Evolutionary conservation across 2,113 vertebrate genomes (phyloP), one percentile per base, ranked within the genome.

Genomic region (Oenanthe melanoleuca): DNA sequence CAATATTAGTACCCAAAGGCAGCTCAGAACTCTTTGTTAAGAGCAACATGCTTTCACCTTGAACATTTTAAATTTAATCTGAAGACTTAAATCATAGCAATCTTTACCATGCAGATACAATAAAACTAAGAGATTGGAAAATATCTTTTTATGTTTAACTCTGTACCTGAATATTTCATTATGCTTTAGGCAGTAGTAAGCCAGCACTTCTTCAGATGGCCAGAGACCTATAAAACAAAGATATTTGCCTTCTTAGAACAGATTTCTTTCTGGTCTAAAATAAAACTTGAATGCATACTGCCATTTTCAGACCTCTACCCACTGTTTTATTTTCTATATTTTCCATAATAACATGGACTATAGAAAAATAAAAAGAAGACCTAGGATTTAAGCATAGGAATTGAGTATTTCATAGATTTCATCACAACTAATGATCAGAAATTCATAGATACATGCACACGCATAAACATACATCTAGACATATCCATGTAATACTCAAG

Each of bases 181-280:
- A 94, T 99, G 99, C 98, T 98, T 98, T 88, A 99, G 98, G 97
- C 99, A 99, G 98, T 99, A 99, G 97, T 99, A 98, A 95, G 99
- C 99, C 98, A 99, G 98, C 85, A 99, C 99, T 97, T 99, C 99
- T 98, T 99, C 99, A 78, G 99, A 99, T 0, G 99, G 99, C 99
- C 99, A 99, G 96, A 99, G 98, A 98, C 99, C 99, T 99, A 66
- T 14, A 98, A 97, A 93, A 97, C 70, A 95, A 96, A 94, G 42
- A 96, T 14, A 93, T 86, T 72, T 0, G 1, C n/a, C 31, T 59
- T 37, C 42, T 95, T 75, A 95, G 33, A 89, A 91, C 15, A 90
- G 6, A 52, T 9, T 17, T 50, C 47, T 67, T 75, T 69, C 45
- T 16, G 9, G 29, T 77, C 59, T 80, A 52, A 95, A 93, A 67